Evolutionary conservation across 2,797 vertebrate genomes (phyloP), one percentile per base, ranked within the genome.

Genomic region (Tokudaia tokunoshimensis): DNA sequence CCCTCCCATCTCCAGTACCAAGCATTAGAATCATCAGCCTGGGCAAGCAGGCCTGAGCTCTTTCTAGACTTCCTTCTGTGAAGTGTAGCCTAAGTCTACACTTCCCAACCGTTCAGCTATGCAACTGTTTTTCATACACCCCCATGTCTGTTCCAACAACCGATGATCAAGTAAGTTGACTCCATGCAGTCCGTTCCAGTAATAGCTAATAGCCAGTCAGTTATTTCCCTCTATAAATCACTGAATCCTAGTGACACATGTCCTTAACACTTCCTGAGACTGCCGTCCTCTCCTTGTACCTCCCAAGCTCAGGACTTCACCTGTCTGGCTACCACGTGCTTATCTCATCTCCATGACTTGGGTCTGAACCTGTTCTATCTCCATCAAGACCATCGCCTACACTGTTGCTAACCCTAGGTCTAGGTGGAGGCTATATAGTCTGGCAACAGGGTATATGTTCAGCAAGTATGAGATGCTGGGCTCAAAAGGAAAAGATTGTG

Each of bases 11-110:
- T 31, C 17, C 3, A 47, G 17, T 44, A n/a, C 83, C 59, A 61
- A 29, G 37, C 55, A 44, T 26, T 47, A 44, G 59, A 44, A 31
- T 63, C 26, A 19, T 4, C 6, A n/a, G 57, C 57, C 8, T 63
- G 14, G 17, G 15, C 24, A 41, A 61, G 55, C 9, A 70, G 67
- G 15, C 67, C 67, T 70, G 67, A n/a, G 67, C 67, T 15, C 72
- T 92, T 94, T 94, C 75, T 70, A n/a, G 67, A 17, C 52, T 79
- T 41, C 9, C 76, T 92, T 92, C 63, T 72, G 63, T 37, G 84
- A 94, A 92, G 9, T 37, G 31, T 20, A 55, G 7, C 55, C 74
- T 72, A 50, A 93, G 89, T 20, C 55, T 44, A 65, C 65, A 80
- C 31, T 91, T 83, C 50, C 24, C 67, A 89, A 83, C 75, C 41